Percentiles rank a stretch among this genome's conserved stretches.
phyloP scores from a whole-genome alignment of 1,140 invertebrate genomes.

The Drosophila erecta region DNA sequence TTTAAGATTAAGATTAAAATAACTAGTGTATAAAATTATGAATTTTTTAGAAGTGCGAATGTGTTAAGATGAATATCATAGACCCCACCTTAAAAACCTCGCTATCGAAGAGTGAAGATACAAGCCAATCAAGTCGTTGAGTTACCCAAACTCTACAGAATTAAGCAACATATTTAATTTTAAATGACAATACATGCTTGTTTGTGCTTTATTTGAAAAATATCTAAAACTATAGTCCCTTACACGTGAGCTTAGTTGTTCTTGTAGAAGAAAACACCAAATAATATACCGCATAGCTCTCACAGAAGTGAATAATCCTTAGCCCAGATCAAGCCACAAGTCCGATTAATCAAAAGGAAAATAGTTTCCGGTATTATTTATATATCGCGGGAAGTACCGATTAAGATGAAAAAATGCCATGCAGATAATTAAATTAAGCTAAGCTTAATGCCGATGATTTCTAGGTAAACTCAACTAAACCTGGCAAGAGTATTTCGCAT shows the following conservation, averaged over 20 bases:
- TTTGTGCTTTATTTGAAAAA: too few relatives aligned
- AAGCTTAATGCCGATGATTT: not conserved
- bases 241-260: not conserved
- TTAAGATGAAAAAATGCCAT: not conserved
- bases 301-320: not conserved
- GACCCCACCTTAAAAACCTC: too few relatives aligned
- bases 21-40: not conserved
- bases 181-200: too few relatives aligned
- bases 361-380: constrained; percentile 3
- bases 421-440: not conserved
- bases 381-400: not conserved
- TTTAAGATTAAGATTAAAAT: not conserved
- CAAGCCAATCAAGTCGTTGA: too few relatives aligned
- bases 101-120: too few relatives aligned
- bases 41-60: too few relatives aligned
- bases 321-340: not conserved
- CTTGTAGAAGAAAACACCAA: not conserved
- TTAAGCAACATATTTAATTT: too few relatives aligned
- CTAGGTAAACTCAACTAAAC: not conserved
- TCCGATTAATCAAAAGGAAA: constrained; percentile 5
- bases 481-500: constrained; percentile 15
- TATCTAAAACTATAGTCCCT: too few relatives aligned
- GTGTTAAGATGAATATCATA: too few relatives aligned
- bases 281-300: not conserved
- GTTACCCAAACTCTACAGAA: too few relatives aligned